Conservation (phyloP, 2,888 invertebrate genomes). For the Hirtodrosophila histrioides region DNA sequence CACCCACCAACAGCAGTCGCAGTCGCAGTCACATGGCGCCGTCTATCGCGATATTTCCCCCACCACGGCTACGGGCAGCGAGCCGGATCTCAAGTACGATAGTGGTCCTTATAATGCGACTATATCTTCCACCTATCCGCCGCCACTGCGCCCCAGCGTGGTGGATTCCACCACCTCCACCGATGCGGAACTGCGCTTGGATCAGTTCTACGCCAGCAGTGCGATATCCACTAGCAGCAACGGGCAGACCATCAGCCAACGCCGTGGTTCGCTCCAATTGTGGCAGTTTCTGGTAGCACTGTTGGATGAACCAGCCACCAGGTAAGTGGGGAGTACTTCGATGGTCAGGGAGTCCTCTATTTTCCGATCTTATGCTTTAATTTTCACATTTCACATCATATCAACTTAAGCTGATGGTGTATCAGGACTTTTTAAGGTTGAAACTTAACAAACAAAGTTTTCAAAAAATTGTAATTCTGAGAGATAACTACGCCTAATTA, state of each 20-base stretch:
- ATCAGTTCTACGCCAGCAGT: constrained; percentile 81
- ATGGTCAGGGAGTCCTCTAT: too few species aligned
- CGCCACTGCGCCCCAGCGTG: constrained; percentile 70
- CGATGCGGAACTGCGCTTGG: constrained; percentile 82
- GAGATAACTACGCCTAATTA: too few species aligned
- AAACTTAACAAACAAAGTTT: too few species aligned
- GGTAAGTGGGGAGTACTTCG: constrained; percentile 63
- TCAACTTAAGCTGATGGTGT: too few species aligned
- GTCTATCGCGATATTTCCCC: constrained; percentile 75
- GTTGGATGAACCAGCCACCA: constrained; percentile 88
- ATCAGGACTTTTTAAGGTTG: too few species aligned
- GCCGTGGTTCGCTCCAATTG: constrained; percentile 94
- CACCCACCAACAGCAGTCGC: constrained; percentile 61
- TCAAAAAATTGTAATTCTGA: too few species aligned
- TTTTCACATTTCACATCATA: too few species aligned
- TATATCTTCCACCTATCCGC: constrained; percentile 82
- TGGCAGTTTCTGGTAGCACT: constrained; percentile 97
- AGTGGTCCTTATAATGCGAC: constrained; percentile 82
- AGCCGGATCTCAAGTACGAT: constrained; percentile 82
- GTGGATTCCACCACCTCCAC: constrained; percentile 83
- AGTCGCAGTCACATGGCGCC: constrained; percentile 54
- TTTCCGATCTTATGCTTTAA: too few species aligned
- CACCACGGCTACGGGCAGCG: constrained; percentile 53
- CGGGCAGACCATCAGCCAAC: constrained; percentile 84
- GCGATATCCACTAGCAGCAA: constrained; percentile 79